phyloP scores from a whole-genome alignment of 2,888 invertebrate genomes.

The Cheilosia variabilis region DNA sequence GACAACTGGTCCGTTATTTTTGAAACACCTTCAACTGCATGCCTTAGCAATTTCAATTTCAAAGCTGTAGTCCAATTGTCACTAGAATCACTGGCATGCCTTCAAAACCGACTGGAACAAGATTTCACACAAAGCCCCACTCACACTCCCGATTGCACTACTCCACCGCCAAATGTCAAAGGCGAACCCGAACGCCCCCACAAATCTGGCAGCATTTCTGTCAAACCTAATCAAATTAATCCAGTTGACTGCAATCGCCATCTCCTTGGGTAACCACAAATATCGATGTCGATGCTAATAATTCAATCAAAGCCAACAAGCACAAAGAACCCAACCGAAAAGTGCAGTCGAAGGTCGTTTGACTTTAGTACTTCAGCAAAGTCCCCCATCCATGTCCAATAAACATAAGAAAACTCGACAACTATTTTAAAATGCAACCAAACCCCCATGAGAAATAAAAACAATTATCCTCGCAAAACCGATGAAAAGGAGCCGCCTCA shows the following conservation, averaged over 20 bases:
- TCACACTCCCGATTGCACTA: background rate
- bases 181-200: background rate
- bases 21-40: too few species aligned
- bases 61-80: too few species aligned
- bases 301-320: conserved; percentile 4
- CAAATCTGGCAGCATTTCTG: conserved; percentile 1
- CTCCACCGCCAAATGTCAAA: background rate
- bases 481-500: conserved; percentile 11
- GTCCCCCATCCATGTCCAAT: background rate
- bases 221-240: conserved; percentile 46
- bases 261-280: background rate
- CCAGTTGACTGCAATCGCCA: conserved; percentile 22
- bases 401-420: background rate
- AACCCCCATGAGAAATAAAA: conserved; percentile 3
- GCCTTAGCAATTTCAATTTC: too few species aligned
- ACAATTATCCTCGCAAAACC: conserved; percentile 40
- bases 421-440: background rate
- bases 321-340: too few species aligned
- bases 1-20: too few species aligned
- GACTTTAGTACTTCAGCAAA: background rate
- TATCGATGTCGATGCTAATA: background rate
- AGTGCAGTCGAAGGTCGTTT: background rate
- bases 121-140: background rate
- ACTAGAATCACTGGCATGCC: too few species aligned
- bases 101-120: background rate